These are phyloP conservation scores for Drosophila nr. perissopoda DNA, from an alignment of 2,888 invertebrate species.

Conservation along the genomic window DNA sequence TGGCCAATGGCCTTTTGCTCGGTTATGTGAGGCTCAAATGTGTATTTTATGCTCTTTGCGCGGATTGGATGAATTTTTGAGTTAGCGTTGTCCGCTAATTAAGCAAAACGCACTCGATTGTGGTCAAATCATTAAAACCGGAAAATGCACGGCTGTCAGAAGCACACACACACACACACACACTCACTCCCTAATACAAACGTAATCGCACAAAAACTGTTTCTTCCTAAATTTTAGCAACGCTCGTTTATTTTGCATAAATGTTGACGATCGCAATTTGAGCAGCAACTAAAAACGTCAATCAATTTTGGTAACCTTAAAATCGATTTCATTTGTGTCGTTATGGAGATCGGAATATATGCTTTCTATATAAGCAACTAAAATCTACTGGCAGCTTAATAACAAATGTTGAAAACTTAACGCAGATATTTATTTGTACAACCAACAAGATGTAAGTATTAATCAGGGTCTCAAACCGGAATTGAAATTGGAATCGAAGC, in stretches of 20 bases:
- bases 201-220: not conserved
- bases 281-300: slow-evolving; percentile 37
- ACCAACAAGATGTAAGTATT: not conserved
- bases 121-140: slow-evolving; percentile 79
- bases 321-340: slow-evolving; percentile 3
- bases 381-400: not conserved
- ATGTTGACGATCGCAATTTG: slow-evolving; percentile 30
- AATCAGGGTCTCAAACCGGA: not conserved
- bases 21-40: slow-evolving; percentile 46
- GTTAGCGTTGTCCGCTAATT: slow-evolving; percentile 66
- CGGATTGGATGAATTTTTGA: slow-evolving; percentile 42
- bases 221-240: slow-evolving; percentile 26
- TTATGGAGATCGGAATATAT: not conserved
- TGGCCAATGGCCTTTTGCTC: slow-evolving; percentile 29
- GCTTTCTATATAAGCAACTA: not conserved
- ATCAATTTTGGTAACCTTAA: slow-evolving; percentile 33
- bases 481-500: not conserved
- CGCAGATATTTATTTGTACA: not conserved
- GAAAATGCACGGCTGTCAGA: slow-evolving; percentile 61
- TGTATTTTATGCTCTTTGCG: slow-evolving; percentile 71
- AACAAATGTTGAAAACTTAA: not conserved
- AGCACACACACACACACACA: not conserved
- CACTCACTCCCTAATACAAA: slow-evolving; percentile 6
- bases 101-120: slow-evolving; percentile 81
- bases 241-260: slow-evolving; percentile 18